Percentiles rank a stretch among this genome's conserved stretches.
phyloP scores from a whole-genome alignment of 2,888 invertebrate species.

The Eledona agricola region DNA sequence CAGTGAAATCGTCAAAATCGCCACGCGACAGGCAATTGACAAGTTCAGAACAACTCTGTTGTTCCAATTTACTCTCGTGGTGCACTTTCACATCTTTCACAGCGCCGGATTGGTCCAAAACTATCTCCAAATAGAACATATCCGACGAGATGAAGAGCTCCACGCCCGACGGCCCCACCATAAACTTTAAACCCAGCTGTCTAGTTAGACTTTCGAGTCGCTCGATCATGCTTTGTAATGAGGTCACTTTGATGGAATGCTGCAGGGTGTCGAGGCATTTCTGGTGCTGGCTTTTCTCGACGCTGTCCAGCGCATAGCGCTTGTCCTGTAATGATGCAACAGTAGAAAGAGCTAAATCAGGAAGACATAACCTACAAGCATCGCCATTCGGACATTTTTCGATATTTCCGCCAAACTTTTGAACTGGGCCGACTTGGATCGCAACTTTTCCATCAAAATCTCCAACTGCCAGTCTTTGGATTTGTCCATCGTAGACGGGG shows the following conservation, averaged over 20 bases:
- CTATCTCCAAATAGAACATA: slow-evolving; percentile 94
- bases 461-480: slow-evolving; percentile 83
- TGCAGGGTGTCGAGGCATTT: slow-evolving; percentile 92
- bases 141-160: slow-evolving; percentile 93
- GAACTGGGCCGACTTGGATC: slow-evolving; percentile 82
- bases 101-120: slow-evolving; percentile 82
- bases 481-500: slow-evolving; percentile 63
- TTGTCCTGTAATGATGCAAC: slow-evolving; percentile 74
- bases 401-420: slow-evolving; percentile 87
- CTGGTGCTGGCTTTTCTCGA: slow-evolving; percentile 86
- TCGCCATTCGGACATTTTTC: slow-evolving; percentile 86
- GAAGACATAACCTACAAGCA: slow-evolving; percentile 71
- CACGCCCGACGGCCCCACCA: slow-evolving; percentile 81
- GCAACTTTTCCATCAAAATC: slow-evolving; percentile 89
- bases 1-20: slow-evolving; percentile 91
- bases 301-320: slow-evolving; percentile 84
- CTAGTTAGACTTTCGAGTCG: slow-evolving; percentile 89
- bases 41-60: slow-evolving; percentile 88
- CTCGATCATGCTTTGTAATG: slow-evolving; percentile 90
- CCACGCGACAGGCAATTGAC: slow-evolving; percentile 84
- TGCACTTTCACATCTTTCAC: slow-evolving; percentile 92
- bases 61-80: slow-evolving; percentile 86
- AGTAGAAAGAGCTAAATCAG: slow-evolving; percentile 1
- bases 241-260: slow-evolving; percentile 92
- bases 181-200: slow-evolving; percentile 90